Percentiles rank a stretch among this genome's conserved stretches.
phyloP scores from a whole-genome alignment of 2,113 vertebrate species.

The Brachyistius frenatus region DNA sequence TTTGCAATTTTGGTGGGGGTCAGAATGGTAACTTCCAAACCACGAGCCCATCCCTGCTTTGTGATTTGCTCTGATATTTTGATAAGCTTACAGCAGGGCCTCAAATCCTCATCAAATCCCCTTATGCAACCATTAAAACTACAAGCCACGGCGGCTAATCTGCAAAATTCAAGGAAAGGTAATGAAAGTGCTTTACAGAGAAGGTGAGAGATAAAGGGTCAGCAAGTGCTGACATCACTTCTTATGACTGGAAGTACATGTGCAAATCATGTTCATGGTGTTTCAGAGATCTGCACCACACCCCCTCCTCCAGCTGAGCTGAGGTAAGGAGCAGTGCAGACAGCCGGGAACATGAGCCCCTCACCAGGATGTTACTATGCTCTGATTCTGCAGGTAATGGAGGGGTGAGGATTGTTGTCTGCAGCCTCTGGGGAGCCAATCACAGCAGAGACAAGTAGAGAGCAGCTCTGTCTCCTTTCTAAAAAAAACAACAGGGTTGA shows the following conservation, averaged over 20 bases:
- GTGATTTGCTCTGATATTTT: not conserved
- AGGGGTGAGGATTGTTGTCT: constrained; percentile 24
- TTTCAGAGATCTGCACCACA: no score
- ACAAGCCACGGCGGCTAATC: not conserved
- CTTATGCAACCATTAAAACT: constrained; percentile 18
- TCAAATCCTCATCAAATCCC: constrained; percentile 26
- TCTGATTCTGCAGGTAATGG: constrained; percentile 31
- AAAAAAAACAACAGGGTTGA: not conserved
- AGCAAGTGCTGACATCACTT: not conserved
- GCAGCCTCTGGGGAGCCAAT: constrained; percentile 33
- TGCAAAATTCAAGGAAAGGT: not conserved
- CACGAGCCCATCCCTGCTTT: constrained; percentile 2
- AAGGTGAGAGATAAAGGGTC: not conserved
- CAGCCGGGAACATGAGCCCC: not conserved
- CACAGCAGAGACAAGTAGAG: not conserved
- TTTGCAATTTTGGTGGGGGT: not conserved
- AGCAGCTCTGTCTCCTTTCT: no score
- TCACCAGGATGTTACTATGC: constrained; percentile 9
- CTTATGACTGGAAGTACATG: not conserved
- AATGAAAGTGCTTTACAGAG: not conserved
- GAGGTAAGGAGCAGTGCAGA: not conserved
- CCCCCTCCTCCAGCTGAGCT: not conserved
- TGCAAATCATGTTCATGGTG: no score
- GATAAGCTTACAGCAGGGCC: not conserved
- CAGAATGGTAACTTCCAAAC: not conserved